These are phyloP conservation scores for Aplidium turbinatum DNA, from an alignment of 23 tunicate genomes.

Conservation along the genomic window DNA sequence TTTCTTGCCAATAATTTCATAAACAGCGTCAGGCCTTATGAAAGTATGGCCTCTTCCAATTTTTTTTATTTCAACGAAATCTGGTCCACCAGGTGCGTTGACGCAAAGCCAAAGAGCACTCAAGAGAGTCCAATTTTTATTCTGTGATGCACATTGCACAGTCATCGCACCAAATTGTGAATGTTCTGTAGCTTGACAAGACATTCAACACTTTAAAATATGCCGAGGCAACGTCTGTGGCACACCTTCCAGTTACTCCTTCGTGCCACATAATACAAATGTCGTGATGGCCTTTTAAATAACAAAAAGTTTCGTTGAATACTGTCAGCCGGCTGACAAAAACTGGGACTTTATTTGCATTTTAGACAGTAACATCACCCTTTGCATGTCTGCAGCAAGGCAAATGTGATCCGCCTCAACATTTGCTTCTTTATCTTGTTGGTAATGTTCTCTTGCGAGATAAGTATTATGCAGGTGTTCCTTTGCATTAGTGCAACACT, in stretches of 20 bases:
- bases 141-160: not conserved
- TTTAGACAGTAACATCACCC: conserved; percentile 7
- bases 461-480: not conserved
- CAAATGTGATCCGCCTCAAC: not conserved
- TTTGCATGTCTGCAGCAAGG: conserved; percentile 26
- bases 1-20: not conserved
- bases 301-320: conserved; percentile 10
- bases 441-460: conserved; percentile 8
- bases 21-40: not conserved
- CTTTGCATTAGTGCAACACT: conserved; percentile 12
- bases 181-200: not conserved
- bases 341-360: conserved; percentile 9
- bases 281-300: not conserved
- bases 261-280: not conserved
- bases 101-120: not conserved
- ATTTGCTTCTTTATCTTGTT: not conserved
- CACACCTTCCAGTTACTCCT: not conserved
- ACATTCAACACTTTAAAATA: not conserved
- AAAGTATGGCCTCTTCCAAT: not conserved
- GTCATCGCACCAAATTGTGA: not conserved
- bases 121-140: not conserved
- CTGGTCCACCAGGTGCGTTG: not conserved
- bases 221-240: not conserved
- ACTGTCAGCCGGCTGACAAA: conserved; percentile 17
- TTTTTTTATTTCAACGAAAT: not conserved